Base-by-base conservation (phyloP, 1,140 invertebrate species). In the Neodiprion pinetum region DNA sequence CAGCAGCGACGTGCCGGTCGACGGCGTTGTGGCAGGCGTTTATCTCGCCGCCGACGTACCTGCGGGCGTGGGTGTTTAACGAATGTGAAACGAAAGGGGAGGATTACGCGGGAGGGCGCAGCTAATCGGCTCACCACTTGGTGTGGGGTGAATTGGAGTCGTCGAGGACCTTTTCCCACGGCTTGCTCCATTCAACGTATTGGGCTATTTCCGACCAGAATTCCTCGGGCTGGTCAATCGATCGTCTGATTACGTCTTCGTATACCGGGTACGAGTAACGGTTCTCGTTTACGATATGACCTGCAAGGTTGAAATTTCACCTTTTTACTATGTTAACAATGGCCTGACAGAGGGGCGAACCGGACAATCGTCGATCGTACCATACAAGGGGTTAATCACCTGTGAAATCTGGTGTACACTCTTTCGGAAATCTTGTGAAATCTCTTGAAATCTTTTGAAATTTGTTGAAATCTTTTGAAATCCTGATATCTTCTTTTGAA, bases 1-100 rank as follows among this genome's bases (percentile, higher is more conserved):
- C 96, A 0, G 91, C 91, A 12, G 91, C 89, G 1, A 98, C 94
- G 88, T 98, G 97, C 8, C 96, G 90, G 84, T 99, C 97, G 3
- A 98, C 88, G 0, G 96, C 95, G 88, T 98, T 98, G 90, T 97
- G 95, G 84, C 96, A 97, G 1, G 96, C 96, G 79, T 97, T 98
- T 80, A 98, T 84, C 88, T 98, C 94, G 7, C 96, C 97, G 2
- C 95, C 96, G 1, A 94, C 92, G 90, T 95, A 97, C 94, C 94
- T 95, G 73, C 21, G 5, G 48, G 47, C 48, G 28, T 14, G 4
- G 70, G 70, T 50, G 21, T 50, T 72, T 12, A 17, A 50, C 7
- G 17, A 50, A 61, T 40, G 23, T 72, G 23, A 14, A 71, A 14
- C 12, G 21, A 40, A 40, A 14, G 7, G 2, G 17, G 17, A 65